These are phyloP conservation scores for Dasysyrphus albostriatus DNA, from an alignment of 2,888 invertebrate species.

Conservation along the genomic window DNA sequence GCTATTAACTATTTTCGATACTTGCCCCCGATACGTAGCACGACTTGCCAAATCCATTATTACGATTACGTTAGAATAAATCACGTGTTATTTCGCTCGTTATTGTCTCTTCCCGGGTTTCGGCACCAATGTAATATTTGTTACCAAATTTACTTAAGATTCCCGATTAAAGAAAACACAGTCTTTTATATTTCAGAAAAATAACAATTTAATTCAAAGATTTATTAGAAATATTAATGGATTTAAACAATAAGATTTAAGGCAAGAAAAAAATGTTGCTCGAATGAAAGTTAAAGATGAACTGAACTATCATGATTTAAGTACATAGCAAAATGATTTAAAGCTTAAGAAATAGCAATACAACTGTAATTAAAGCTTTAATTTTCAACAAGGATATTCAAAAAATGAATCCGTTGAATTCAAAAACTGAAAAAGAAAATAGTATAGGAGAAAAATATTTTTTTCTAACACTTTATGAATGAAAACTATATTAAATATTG, in stretches of 20 bases:
- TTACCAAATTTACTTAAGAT: background rate
- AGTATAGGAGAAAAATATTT: no score
- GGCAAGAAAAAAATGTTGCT: background rate
- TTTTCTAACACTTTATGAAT: no score
- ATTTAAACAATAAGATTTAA: background rate
- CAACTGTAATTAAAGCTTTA: background rate
- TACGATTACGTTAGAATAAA: constrained; percentile 3
- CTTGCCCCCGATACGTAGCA: background rate
- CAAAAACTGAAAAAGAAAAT: no score
- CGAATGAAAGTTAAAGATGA: background rate
- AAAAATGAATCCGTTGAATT: no score
- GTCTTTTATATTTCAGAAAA: background rate
- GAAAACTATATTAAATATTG: no score
- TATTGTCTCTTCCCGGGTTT: background rate
- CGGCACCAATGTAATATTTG: constrained; percentile 4
- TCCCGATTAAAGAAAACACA: constrained; percentile 1
- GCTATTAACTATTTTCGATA: constrained; percentile 31
- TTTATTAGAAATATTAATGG: background rate
- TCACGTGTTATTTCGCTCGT: constrained; percentile 23
- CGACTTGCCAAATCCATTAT: constrained; percentile 5
- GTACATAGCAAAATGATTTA: background rate
- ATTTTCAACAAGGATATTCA: constrained; percentile 1
- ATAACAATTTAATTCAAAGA: background rate
- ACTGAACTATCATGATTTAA: background rate
- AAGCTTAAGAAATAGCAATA: background rate